These are phyloP conservation scores for Hemitrygon akajei DNA, from an alignment of 2,797 vertebrate genomes.

Conservation along the genomic window DNA sequence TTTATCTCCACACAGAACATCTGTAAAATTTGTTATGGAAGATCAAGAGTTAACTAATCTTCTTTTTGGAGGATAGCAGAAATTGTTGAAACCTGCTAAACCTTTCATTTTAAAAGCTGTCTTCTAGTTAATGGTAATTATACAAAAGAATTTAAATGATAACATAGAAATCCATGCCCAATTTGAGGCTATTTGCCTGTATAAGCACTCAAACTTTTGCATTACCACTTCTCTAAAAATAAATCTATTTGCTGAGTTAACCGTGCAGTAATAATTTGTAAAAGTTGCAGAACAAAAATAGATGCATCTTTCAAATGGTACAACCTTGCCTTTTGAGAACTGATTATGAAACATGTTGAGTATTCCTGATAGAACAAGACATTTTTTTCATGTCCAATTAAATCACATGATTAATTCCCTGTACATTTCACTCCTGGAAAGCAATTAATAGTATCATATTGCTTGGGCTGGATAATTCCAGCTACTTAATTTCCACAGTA, in stretches of 20 bases:
- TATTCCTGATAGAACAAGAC: too few relatives aligned
- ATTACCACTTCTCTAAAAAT: too few relatives aligned
- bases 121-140: background rate
- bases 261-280: constrained; percentile 46
- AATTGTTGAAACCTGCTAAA: background rate
- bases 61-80: too few relatives aligned
- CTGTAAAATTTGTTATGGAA: too few relatives aligned
- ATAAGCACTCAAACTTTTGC: background rate
- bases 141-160: background rate
- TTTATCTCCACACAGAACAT: background rate
- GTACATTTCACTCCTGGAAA: constrained; percentile 47
- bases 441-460: constrained; percentile 51
- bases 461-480: constrained; percentile 45
- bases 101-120: background rate
- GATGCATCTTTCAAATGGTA: background rate
- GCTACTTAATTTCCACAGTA: constrained; percentile 35
- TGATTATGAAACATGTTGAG: background rate
- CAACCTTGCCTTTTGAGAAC: background rate
- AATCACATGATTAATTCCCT: constrained; percentile 18
- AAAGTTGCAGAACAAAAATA: constrained; percentile 42
- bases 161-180: background rate
- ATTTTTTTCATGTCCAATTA: constrained; percentile 20
- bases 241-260: background rate
- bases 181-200: background rate
- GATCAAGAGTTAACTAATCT: too few relatives aligned